Base-by-base conservation (phyloP, 2,113 vertebrate genomes). In the Ictalurus punctatus region DNA sequence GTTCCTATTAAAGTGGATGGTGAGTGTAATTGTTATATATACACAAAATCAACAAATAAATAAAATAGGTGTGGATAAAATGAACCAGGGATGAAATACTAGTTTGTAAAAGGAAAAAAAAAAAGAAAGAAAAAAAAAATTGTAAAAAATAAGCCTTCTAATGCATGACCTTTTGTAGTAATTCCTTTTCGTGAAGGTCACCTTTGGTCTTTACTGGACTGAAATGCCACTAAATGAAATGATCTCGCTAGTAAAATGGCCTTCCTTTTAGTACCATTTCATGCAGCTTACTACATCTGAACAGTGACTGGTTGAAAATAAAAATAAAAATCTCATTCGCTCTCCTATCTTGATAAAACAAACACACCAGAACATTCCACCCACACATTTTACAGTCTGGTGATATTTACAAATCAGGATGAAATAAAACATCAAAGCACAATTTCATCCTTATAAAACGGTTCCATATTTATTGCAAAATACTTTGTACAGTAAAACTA, bases 401-500 rank as follows among this genome's bases (percentile, higher is more conserved):
- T 37, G 30, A 59, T 34, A 58, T 58, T 6, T 14, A 6, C 21
- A 83, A 63, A 27, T 83, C 23, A 21, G 13, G 8, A 65, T 44
- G 7, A 1, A 78, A 61, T 61, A 44, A 76, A 86, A 78, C 3
- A 37, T 4, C 54, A 63, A 83, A 86, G 10, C 34, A 61, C 44
- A 63, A 30, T 37, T 71, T 73, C 19, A 63, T 93, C 90, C 89
- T 95, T 96, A 96, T 86, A 96, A 96, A 96, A 96, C 91, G 92
- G 92, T 95, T 96, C 92, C 93, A 95, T 96, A 95, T 96, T 96
- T 96, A 96, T 95, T 96, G 95, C 94, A 96, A 96, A 96, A 96
- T 96, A 96, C 93, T 95, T 96, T 95, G 94, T 96, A 95, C 96
- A 96, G 94, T 95, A 94, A 87, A 95, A 96, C 94, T 93, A 88